phyloP scores from a whole-genome alignment of 2,113 vertebrate genomes.

The Rhinoderma darwinii region DNA sequence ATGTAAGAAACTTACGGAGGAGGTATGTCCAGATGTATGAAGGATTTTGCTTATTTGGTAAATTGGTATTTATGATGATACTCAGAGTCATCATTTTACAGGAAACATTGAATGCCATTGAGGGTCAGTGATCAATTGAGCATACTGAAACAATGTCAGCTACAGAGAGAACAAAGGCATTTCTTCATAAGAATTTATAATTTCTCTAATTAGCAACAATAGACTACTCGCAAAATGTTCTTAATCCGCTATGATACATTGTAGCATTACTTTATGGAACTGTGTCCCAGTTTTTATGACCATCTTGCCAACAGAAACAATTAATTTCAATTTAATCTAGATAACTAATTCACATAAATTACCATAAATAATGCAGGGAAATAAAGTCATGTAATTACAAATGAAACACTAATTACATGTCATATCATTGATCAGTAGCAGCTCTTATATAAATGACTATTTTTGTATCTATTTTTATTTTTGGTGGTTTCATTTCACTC shows the following conservation, averaged over 20 bases:
- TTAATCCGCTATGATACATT: neutral
- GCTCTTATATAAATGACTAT: neutral
- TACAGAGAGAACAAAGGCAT: neutral
- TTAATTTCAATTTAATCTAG: neutral
- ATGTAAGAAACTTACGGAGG: too few species aligned
- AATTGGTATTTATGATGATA: too few species aligned
- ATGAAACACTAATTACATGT: slow-evolving; percentile 1
- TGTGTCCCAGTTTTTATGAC: neutral
- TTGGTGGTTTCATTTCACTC: neutral
- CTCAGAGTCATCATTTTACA: too few species aligned
- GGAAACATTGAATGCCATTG: too few species aligned
- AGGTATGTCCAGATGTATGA: too few species aligned
- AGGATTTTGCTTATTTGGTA: too few species aligned
- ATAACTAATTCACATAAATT: neutral
- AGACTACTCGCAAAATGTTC: neutral
- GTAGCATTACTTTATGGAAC: neutral
- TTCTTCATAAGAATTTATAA: neutral
- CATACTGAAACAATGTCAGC: neutral
- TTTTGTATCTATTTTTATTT: neutral
- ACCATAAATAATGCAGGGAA: slow-evolving; percentile 1
- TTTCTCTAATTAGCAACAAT: neutral
- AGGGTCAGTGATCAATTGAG: too few species aligned
- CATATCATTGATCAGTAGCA: neutral
- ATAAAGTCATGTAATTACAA: neutral
- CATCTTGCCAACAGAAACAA: neutral